These are phyloP conservation scores for Oreochromis grahami DNA, from an alignment of 2,797 vertebrate species.

Conservation along the genomic window DNA sequence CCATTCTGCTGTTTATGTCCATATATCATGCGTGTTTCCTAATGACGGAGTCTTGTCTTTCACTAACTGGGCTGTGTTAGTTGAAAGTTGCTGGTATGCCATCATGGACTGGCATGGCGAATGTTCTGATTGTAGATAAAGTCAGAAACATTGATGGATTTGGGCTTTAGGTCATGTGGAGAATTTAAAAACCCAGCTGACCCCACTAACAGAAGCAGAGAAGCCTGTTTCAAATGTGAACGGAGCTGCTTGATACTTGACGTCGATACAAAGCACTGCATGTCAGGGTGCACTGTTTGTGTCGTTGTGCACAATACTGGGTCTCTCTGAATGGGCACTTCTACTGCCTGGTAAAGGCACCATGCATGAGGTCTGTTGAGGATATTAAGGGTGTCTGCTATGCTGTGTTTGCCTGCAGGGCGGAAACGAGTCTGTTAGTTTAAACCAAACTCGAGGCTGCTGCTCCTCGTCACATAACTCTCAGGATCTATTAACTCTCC, in stretches of 20 bases:
- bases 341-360: slow-evolving; percentile 3
- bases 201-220: slow-evolving; percentile 12
- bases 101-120: background rate
- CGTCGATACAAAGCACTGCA: slow-evolving; percentile 33
- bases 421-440: background rate
- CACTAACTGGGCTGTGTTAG: slow-evolving; percentile 60
- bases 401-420: background rate
- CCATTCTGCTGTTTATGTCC: slow-evolving; percentile 37
- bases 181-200: background rate
- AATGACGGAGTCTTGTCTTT: slow-evolving; percentile 16
- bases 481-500: background rate
- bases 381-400: background rate
- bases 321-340: background rate
- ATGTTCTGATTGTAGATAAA: background rate
- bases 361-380: slow-evolving; percentile 47
- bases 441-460: slow-evolving; percentile 7
- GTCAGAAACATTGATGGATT: background rate
- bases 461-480: slow-evolving; percentile 13
- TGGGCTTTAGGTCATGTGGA: background rate
- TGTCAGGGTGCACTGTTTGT: slow-evolving; percentile 28
- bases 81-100: background rate
- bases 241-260: slow-evolving; percentile 7
- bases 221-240: slow-evolving; percentile 12
- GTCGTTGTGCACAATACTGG: background rate
- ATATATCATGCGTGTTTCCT: slow-evolving; percentile 20